Conservation (phyloP, 1,140 invertebrate species). For the Campoletis sonorensis region DNA sequence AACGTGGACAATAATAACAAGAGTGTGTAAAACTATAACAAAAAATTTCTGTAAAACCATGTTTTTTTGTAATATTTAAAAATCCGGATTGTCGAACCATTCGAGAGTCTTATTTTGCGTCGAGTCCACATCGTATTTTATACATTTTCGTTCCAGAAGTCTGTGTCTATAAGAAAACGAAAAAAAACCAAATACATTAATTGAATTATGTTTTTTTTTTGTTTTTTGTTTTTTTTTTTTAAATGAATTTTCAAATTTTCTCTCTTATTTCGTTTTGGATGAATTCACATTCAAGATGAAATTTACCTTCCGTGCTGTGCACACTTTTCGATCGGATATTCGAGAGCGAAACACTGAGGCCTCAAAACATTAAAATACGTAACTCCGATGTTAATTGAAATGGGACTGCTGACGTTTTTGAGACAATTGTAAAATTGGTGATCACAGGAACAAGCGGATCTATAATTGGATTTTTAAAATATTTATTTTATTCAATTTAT, state of each 20-base stretch:
- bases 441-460: slow-evolving; percentile 80
- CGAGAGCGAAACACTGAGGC: slow-evolving; percentile 77
- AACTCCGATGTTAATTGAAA: slow-evolving; percentile 76
- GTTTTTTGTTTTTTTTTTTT: too few relatives aligned
- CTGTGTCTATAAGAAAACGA: slow-evolving; percentile 73
- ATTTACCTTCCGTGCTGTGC: slow-evolving; percentile 72
- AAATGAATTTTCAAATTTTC: too few relatives aligned
- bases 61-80: slow-evolving; percentile 52
- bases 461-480: slow-evolving; percentile 44
- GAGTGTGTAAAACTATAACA: neutral
- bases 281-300: too few relatives aligned
- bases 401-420: slow-evolving; percentile 70
- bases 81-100: slow-evolving; percentile 79
- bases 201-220: too few relatives aligned
- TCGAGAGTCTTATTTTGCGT: slow-evolving; percentile 76
- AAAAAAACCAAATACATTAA: slow-evolving; percentile 41
- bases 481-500: too few relatives aligned
- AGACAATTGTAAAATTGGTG: slow-evolving; percentile 78
- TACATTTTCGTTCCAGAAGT: slow-evolving; percentile 71
- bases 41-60: neutral
- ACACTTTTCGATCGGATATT: slow-evolving; percentile 77
- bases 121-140: slow-evolving; percentile 75
- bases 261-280: too few relatives aligned
- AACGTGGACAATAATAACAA: neutral
- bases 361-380: slow-evolving; percentile 79